Evolutionary conservation across 2,888 invertebrate genomes (phyloP), one percentile per base, ranked within the genome.

Genomic region (Erebia ligea): DNA sequence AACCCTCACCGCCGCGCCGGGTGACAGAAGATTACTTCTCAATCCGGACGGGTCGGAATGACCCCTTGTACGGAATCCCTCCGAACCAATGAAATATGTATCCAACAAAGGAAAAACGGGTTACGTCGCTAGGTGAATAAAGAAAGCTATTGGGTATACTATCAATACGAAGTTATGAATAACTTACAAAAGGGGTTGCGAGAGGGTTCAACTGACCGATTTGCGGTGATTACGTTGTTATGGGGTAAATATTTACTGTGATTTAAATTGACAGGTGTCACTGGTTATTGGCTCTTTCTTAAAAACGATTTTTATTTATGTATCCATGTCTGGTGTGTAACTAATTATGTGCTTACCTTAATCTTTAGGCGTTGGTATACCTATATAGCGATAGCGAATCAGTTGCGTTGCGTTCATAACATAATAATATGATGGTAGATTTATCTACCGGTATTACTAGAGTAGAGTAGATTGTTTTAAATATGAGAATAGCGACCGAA

Each of bases 31-130:
- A 85, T 82, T 84, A 85, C 84, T 85, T 80, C 78, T 82, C 80
- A 80, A 70, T 81, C 81, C 79, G 75, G 34, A 75, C 75, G 84
- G 84, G 83, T 80, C 79, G 75, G 64, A 80, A 78, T 83, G 82
- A 86, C 87, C 89, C 90, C 80, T 83, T 82, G 77, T 84, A 81
- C 81, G 84, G 82, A 86, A 84, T 83, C 85, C 85, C 83, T 84
- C 78, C 74, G 82, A 81, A 81, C 84, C 87, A 86, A 88, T 90
- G 87, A 86, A 89, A 90, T 88, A 89, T 89, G 83, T 84, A 45
- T 45, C 45, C 11, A 88, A 89, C 90, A 91, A 90, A 90, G 82
- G 80, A 77, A 79, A 80, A 87, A 86, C 88, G 84, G 84, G 88
- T 87, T 86, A 79, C 74, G 77, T 78, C 77, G 73, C 68, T 68